Base-by-base conservation (phyloP, 2,113 vertebrate genomes). In the Pedionomus torquatus region DNA sequence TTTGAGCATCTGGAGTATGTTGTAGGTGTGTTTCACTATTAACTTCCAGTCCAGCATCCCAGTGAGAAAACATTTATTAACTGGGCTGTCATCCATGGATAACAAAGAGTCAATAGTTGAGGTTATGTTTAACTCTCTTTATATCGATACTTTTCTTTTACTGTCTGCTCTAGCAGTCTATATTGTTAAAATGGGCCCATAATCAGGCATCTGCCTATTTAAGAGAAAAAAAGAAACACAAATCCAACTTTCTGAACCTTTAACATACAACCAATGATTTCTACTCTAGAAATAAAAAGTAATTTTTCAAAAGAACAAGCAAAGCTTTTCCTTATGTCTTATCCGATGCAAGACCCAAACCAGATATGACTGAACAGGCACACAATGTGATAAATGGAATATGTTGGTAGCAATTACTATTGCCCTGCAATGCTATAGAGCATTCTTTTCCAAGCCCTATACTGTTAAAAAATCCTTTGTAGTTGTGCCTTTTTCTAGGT, bases 41-140 rank as follows among this genome's bases (percentile, higher is more conserved):
- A 98, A 97, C 97, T 96, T 96, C 84, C 87, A 97, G 93, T 83
- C 92, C 95, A 91, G 95, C 64, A 95, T 88, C 94, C 93, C 93
- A 96, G 94, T 87, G 84, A 95, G 91, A 97, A 97, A 97, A 96
- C 97, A 99, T 97, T 99, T 96, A 99, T 99, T 99, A 99, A 99
- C 98, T 97, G 98, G 96, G 98, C 97, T 97, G 97, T 98, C 97
- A 99, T 97, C 97, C 98, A 98, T 98, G 98, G 98, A 99, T 98
- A 99, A 98, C 98, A 98, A 87, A 97, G 95, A 96, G 88, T 97
- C 86, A 91, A 98, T 99, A 98, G 98, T 70, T 97, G 97, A 97
- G 98, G 97, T 97, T 97, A 97, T 97, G 94, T 97, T 98, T 98
- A 98, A 98, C 98, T 96, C 65, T 35, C n/a, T 96, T 35, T 83